A percentile compares a stretch with the other conserved stretches of the same genome.
Conservation (phyloP, 2,113 vertebrate species). For the Gallinago media region DNA sequence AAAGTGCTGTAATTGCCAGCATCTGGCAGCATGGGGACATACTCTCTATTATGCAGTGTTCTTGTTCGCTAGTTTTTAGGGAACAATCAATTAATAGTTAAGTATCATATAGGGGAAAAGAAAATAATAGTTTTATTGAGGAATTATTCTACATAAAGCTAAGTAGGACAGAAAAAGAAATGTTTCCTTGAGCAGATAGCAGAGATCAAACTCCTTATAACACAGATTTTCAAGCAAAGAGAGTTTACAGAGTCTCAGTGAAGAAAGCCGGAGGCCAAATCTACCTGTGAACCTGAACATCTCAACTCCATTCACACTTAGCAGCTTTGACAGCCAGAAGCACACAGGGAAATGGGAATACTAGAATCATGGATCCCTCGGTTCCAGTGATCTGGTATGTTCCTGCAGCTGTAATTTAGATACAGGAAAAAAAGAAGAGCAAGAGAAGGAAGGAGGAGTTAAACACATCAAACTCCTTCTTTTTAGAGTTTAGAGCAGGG, state of each 20-base stretch:
- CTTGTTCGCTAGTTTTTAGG: not conserved
- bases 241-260: not conserved
- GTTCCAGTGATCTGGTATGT: not conserved
- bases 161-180: not conserved
- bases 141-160: not conserved
- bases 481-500: not conserved
- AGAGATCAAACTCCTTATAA: not conserved
- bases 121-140: not conserved
- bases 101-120: not conserved
- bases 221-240: not conserved
- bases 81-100: not conserved
- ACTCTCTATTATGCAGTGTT: not conserved
- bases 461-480: not conserved
- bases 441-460: not conserved
- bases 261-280: not conserved
- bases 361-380: not conserved
- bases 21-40: not conserved
- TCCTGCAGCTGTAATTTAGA: not conserved
- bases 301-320: not conserved
- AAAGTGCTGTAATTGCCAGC: not conserved
- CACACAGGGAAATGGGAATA: not conserved
- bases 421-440: not conserved
- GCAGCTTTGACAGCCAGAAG: not conserved
- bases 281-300: not conserved
- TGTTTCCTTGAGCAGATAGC: not conserved